Percentiles rank a stretch among this genome's conserved stretches.
Conservation (phyloP, 2,797 vertebrate species). For the Protosalanx chinensis region DNA sequence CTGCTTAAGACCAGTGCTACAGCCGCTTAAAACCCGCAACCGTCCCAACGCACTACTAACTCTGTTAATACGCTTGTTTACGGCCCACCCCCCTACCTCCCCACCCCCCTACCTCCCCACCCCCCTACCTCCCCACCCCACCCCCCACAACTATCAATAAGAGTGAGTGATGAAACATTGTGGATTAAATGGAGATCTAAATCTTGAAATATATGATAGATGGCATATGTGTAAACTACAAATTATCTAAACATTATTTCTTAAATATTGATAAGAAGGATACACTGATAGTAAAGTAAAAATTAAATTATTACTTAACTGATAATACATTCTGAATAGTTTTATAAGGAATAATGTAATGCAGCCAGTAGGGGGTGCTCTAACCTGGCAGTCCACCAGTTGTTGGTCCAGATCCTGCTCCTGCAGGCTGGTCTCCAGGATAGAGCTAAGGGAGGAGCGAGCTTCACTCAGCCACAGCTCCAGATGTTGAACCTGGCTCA, state of each 20-base stretch:
- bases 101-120: no score
- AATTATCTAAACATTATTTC: no score
- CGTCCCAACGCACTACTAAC: slow-evolving; percentile 55
- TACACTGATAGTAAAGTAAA: no score
- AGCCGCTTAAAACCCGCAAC: slow-evolving; percentile 56
- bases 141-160: slow-evolving; percentile 33
- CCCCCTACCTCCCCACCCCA: slow-evolving; percentile 28
- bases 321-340: not conserved
- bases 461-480: slow-evolving; percentile 82
- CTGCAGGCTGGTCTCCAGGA: slow-evolving; percentile 55
- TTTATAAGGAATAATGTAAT: not conserved
- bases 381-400: slow-evolving; percentile 89
- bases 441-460: slow-evolving; percentile 60
- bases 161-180: slow-evolving; percentile 15
- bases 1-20: slow-evolving; percentile 77
- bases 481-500: slow-evolving; percentile 82
- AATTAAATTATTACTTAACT: no score
- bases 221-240: not conserved
- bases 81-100: not conserved
- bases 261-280: no score
- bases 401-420: slow-evolving; percentile 88
- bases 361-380: slow-evolving; percentile 42
- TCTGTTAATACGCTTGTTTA: slow-evolving; percentile 65
- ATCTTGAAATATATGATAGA: not conserved
- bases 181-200: not conserved